A percentile compares a stretch with the other conserved stretches of the same genome.
phyloP scores from a whole-genome alignment of 2,113 vertebrate genomes.

The Nannobrachium achirus region DNA sequence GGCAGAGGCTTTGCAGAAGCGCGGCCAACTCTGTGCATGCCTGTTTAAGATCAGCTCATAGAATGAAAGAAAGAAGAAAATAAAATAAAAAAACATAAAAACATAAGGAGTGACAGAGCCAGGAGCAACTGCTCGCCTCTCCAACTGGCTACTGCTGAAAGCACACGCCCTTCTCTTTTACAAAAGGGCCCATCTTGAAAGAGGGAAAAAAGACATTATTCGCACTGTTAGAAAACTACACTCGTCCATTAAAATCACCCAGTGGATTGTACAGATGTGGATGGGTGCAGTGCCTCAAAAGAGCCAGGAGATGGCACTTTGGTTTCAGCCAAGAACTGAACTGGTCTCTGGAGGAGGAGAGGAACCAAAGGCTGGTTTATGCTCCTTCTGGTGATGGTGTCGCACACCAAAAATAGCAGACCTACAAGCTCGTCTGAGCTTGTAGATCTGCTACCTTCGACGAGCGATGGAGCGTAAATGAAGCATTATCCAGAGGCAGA shows the following conservation, averaged over 20 bases:
- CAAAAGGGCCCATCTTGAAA: conserved; percentile 50
- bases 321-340: conserved; percentile 64
- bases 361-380: background rate
- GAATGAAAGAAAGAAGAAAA: conserved; percentile 13
- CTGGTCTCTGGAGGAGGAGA: conserved; percentile 19
- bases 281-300: conserved; percentile 47
- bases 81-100: background rate
- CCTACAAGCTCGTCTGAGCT: background rate
- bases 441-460: background rate
- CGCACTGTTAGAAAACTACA: conserved; percentile 47
- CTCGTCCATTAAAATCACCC: conserved; percentile 47
- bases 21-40: conserved; percentile 69
- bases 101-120: conserved; percentile 30
- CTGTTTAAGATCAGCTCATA: conserved; percentile 64
- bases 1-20: conserved; percentile 55
- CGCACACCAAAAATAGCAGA: too few relatives aligned
- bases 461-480: conserved; percentile 25
- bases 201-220: conserved; percentile 58
- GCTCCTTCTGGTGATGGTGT: background rate
- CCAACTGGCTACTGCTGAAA: conserved; percentile 76
- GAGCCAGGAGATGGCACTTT: conserved; percentile 83
- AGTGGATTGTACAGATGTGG: conserved; percentile 40
- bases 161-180: conserved; percentile 42
- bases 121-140: conserved; percentile 47
- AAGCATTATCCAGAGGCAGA: conserved; percentile 13